Evolutionary conservation across 2,113 vertebrate genomes (phyloP), one percentile per base, ranked within the genome.

Genomic region (Lophochroa leadbeateri): DNA sequence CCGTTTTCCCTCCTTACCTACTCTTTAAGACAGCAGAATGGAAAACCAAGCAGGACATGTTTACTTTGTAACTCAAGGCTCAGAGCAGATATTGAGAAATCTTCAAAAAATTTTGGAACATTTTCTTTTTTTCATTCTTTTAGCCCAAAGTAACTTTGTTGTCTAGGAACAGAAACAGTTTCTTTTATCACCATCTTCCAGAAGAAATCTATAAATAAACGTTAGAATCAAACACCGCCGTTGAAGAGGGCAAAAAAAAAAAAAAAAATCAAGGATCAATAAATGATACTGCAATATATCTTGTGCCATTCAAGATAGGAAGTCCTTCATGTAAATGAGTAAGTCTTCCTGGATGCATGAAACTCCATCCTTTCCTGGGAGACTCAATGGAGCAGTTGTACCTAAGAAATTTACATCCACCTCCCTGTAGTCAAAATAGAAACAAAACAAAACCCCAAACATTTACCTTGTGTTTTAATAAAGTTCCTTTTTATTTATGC

Each of bases 281-380:
- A 97, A 99, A 99, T 18, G 99, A 99, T 92, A 99, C 99, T 75
- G 99, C 99, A 37, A 99, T 99, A 97, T 99, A 99, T 97, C 99
- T 98, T 17, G 99, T 99, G 95, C 99, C 99, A 21, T 99, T 99
- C 96, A 99, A 98, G 83, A 99, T 99, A 61, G 99, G 99, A 96
- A 99, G 98, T 94, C 99, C 99, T 99, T 99, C 99, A 11, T 99
- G 99, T 82, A 99, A 98, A 93, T 99, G 99, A 5, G 99, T 99
- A 68, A 99, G 98, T 91, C 99, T 98, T 91, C 99, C 99, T 8
- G 99, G 99, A 92, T 99, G 99, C 99, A 99, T 99, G 96, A 99
- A 99, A 93, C 98, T 99, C 99, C 99, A 99, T 79, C 99, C 99
- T 98, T 99, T 99, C 71, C 99, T 98, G 4, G 99, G 99, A 49